Base-by-base conservation (phyloP, 2,888 invertebrate genomes). In the Flexamia atlantica region DNA sequence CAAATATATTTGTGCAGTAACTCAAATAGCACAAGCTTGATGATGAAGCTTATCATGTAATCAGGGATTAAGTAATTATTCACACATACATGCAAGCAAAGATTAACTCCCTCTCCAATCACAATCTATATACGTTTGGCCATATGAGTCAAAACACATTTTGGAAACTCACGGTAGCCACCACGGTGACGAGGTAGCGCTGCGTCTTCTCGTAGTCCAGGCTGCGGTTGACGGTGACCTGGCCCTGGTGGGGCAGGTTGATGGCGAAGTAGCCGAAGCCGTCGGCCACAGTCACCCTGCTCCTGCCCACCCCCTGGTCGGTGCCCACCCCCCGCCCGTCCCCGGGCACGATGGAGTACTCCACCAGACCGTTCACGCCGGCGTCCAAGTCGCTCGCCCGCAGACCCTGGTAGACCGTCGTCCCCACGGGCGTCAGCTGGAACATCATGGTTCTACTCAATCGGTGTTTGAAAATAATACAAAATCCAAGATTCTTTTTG, bases 181-280 rank as follows among this genome's bases (percentile, higher is more conserved):
- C 93, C 89, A 97, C 93, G 88, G 96, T 97, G 90, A 97, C 94
- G 90, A 96, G 95, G 91, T 97, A 97, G 89, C 95, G 93, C 91
- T 96, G 95, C 81, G 95, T 96, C 90, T 94, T 95, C 91, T 98
- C 97, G 90, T 95, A 98, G 91, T 97, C 97, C 89, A 97, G 91
- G 76, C 94, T 96, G 88, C 95, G 94, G 89, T 96, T 96, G 84
- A 97, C 95, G 25, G 96, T 96, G 87, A 98, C 95, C 89, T 95
- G 95, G 85, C 97, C 97, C 90, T 97, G 97, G 90, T 97, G 97
- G 17, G 97, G 97, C 88, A 95, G 92, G 86, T 96, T 95, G 90
- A 97, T 97, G 85, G 95, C 93, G 91, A 97, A 97, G 89, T 93
- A 95, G 60, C 95, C 95, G 89, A 93, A 96, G 25, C 97, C 97